Evolutionary conservation across 2,113 vertebrate genomes (phyloP).

Genomic region (Condylura cristata): DNA sequence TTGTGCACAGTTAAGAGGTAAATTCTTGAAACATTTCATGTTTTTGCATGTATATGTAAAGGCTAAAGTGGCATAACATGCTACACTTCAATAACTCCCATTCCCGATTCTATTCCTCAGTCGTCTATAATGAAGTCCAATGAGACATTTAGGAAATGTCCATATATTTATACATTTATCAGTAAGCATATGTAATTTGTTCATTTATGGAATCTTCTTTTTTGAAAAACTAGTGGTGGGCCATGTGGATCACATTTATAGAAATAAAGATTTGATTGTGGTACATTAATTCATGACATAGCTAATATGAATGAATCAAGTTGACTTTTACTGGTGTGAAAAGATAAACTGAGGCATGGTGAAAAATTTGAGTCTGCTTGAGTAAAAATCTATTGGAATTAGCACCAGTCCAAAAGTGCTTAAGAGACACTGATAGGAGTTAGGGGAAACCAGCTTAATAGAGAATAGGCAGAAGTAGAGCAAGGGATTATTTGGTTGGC

Average conservation of each 20-base stretch:
- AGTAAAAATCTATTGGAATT: neutral
- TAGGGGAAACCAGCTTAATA: neutral
- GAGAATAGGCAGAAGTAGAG: neutral
- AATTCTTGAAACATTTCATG: conserved; percentile 14
- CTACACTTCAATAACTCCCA: conserved; percentile 83
- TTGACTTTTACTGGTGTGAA: neutral
- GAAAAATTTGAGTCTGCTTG: neutral
- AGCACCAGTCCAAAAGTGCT: neutral
- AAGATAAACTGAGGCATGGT: neutral
- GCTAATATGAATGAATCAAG: neutral
- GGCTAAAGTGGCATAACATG: conserved; percentile 86
- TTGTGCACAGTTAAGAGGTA: neutral
- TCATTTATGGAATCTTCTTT: conserved; percentile 85
- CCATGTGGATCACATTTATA: conserved; percentile 86
- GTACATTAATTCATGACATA: conserved; percentile 28
- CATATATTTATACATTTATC: conserved; percentile 58
- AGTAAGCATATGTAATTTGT: conserved; percentile 85
- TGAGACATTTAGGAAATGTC: conserved; percentile 82
- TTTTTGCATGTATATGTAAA: conserved; percentile 84
- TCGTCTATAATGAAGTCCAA: conserved; percentile 86
- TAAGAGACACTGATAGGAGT: no score
- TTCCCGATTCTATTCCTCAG: conserved; percentile 85
- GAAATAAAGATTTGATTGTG: conserved; percentile 88
- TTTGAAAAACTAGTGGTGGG: conserved; percentile 85
- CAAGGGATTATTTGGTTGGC: neutral